Percentiles rank a stretch among this genome's conserved stretches.
phyloP scores from a whole-genome alignment of 2,113 vertebrate species.

The Notarius quadriscutis region DNA sequence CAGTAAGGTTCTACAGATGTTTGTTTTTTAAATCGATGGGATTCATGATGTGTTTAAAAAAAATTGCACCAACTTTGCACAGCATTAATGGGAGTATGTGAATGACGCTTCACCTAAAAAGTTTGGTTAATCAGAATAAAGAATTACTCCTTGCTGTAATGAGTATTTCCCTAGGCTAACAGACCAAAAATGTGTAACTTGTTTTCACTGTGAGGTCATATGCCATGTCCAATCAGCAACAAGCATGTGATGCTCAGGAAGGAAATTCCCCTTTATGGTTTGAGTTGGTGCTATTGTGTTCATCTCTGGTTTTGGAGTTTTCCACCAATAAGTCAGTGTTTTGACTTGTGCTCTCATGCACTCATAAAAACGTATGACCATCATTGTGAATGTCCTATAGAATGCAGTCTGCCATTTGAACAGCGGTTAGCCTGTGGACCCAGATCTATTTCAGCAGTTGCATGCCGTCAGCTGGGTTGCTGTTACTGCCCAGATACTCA shows the following conservation, averaged over 20 bases:
- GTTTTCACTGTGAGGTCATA: conserved; percentile 30
- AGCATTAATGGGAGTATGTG: not conserved
- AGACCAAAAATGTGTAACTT: conserved; percentile 28
- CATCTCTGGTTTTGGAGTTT: too few relatives aligned
- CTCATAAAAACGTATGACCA: not conserved
- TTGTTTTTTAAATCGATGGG: not conserved
- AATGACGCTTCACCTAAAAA: not conserved
- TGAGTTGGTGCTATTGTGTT: not conserved
- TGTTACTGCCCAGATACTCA: conserved; percentile 65
- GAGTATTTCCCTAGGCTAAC: not conserved
- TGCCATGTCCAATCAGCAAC: not conserved
- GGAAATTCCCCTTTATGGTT: not conserved
- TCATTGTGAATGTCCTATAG: conserved; percentile 55
- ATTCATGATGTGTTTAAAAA: not conserved
- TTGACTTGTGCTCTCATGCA: not conserved
- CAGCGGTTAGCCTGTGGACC: conserved; percentile 69
- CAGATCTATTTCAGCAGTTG: conserved; percentile 53
- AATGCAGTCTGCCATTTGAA: conserved; percentile 67
- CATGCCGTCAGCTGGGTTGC: conserved; percentile 71
- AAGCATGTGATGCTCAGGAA: not conserved
- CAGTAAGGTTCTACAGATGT: not conserved
- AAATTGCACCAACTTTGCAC: not conserved
- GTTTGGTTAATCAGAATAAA: not conserved
- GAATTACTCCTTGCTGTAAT: not conserved
- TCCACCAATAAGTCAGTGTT: not conserved